Evolutionary conservation across 2,113 vertebrate species (phyloP).

Genomic region (Vireo altiloquus): DNA sequence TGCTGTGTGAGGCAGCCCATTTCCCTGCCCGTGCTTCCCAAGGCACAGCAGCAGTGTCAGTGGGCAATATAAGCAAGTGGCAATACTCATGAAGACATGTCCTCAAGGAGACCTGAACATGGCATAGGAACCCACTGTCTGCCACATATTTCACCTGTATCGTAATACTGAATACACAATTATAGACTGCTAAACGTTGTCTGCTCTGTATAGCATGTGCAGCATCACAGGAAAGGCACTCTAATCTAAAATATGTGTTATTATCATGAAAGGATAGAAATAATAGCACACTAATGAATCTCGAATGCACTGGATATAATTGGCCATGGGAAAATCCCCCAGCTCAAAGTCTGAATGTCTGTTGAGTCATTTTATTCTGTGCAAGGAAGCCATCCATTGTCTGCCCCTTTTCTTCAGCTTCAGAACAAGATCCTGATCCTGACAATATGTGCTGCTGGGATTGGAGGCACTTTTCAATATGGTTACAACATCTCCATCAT

Average conservation of each 20-base stretch:
- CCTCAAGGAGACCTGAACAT: background rate
- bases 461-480: conserved; percentile 91
- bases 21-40: background rate
- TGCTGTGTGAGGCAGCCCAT: background rate
- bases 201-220: background rate
- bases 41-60: background rate
- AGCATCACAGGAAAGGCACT: background rate
- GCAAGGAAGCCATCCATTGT: background rate
- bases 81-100: background rate
- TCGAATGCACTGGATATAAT: background rate
- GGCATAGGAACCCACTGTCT: background rate
- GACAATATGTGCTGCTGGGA: conserved; percentile 82
- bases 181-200: background rate
- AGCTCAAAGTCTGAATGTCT: background rate
- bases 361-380: background rate
- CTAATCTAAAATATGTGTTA: background rate
- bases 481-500: conserved; percentile 92
- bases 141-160: background rate
- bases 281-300: background rate
- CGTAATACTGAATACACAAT: fast-evolving
- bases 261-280: background rate
- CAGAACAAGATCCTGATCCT: conserved; percentile 76
- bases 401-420: conserved; percentile 52
- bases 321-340: background rate
- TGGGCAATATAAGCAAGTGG: background rate